phyloP scores from a whole-genome alignment of 30 jellyfish, hydroid and myxozoan genomes.

The Sanderia malayensis region DNA sequence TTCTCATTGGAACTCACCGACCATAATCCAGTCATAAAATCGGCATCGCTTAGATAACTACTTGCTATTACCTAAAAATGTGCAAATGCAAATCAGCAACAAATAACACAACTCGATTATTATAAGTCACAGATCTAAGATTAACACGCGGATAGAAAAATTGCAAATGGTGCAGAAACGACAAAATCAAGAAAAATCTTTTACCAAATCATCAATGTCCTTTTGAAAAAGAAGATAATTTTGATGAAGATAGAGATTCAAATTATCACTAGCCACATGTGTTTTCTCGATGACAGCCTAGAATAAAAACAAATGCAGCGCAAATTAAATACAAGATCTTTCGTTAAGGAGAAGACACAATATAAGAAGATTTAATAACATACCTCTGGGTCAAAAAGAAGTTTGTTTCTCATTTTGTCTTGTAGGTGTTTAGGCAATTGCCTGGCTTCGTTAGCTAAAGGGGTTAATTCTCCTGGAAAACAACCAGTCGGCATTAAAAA shows the following conservation, averaged over 20 bases:
- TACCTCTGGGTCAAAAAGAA: slow-evolving; percentile 75
- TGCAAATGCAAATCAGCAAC: background rate
- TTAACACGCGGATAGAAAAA: too few species aligned
- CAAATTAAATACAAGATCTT: background rate
- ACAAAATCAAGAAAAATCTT: background rate
- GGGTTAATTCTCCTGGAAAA: slow-evolving; percentile 31
- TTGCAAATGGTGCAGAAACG: too few species aligned
- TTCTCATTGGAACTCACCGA: slow-evolving; percentile 78
- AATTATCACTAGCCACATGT: slow-evolving; percentile 56
- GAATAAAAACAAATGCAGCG: background rate
- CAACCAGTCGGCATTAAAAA: too few species aligned
- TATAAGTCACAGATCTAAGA: too few species aligned
- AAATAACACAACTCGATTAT: background rate
- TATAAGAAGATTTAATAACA: background rate
- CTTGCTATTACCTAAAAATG: slow-evolving; percentile 62
- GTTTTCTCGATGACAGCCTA: slow-evolving; percentile 77
- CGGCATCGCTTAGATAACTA: slow-evolving; percentile 67
- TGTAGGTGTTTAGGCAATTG: slow-evolving; percentile 54
- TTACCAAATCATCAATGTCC: slow-evolving; percentile 70
- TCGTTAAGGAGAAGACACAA: background rate
- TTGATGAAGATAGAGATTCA: slow-evolving; percentile 78
- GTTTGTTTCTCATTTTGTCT: slow-evolving; percentile 30
- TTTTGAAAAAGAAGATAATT: slow-evolving; percentile 73
- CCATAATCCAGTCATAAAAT: slow-evolving; percentile 70
- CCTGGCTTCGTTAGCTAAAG: slow-evolving; percentile 11